Conservation (phyloP, 2,888 invertebrate species). For the Ochropacha duplaris region DNA sequence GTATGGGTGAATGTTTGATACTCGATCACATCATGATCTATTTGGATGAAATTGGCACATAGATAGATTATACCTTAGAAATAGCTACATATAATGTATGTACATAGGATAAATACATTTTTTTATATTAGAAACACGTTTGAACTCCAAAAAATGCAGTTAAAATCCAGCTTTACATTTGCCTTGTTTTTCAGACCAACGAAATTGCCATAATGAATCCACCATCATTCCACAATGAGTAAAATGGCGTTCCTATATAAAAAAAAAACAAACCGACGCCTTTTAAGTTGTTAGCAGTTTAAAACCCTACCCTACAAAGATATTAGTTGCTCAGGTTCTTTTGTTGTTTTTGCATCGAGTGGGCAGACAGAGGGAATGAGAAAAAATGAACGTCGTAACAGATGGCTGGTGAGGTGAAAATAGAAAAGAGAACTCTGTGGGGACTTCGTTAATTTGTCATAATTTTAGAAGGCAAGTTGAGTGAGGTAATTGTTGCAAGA, state of each 20-base stretch:
- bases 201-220: background rate
- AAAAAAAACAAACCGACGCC: background rate
- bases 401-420: constrained; percentile 39
- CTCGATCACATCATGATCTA: too few relatives aligned
- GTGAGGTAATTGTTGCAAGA: too few relatives aligned
- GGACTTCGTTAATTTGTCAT: constrained; percentile 11
- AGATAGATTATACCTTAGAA: too few relatives aligned
- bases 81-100: too few relatives aligned
- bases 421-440: constrained; percentile 21
- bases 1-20: too few relatives aligned
- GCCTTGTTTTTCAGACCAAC: too few relatives aligned
- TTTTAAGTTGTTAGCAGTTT: constrained; percentile 1
- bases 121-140: too few relatives aligned
- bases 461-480: background rate
- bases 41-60: too few relatives aligned
- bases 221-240: background rate
- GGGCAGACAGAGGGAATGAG: constrained; percentile 30
- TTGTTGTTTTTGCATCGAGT: constrained; percentile 27
- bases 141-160: too few relatives aligned
- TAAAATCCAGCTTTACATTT: too few relatives aligned
- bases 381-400: constrained; percentile 41
- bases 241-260: background rate
- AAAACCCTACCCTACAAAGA: constrained; percentile 21
- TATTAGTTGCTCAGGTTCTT: constrained; percentile 25
- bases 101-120: too few relatives aligned